These are phyloP conservation scores for Hirtodrosophila trivittata DNA, from an alignment of 2,888 invertebrate species.

Conservation along the genomic window DNA sequence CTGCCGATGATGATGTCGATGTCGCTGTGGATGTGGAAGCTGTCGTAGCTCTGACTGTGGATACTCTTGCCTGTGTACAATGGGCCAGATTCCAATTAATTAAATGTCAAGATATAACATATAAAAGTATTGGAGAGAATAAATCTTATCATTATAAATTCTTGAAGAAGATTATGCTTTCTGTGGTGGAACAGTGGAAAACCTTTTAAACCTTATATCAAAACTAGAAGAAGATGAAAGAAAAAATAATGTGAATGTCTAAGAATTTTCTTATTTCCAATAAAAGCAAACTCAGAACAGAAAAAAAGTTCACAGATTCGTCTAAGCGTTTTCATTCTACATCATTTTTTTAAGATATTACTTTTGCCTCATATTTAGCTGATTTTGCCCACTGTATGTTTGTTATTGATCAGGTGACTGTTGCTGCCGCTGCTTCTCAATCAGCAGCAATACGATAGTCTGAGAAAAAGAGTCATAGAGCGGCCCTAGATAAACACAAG, in stretches of 20 bases:
- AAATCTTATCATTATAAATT: too few species aligned
- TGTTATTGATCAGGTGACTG: background rate
- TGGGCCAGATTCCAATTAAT: background rate
- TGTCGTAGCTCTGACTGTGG: background rate
- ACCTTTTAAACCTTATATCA: too few species aligned
- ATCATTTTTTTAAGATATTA: too few species aligned
- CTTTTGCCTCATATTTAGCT: background rate
- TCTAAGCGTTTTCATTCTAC: too few species aligned
- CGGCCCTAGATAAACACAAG: slow-evolving; percentile 71
- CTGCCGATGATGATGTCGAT: slow-evolving; percentile 24
- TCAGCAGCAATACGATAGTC: slow-evolving; percentile 46
- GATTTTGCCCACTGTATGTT: background rate
- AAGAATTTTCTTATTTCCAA: too few species aligned
- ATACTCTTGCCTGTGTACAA: background rate
- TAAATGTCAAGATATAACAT: too few species aligned
- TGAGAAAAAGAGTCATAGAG: slow-evolving; percentile 43
- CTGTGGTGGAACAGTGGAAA: too few species aligned
- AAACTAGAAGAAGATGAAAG: too few species aligned
- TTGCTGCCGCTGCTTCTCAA: slow-evolving; percentile 35
- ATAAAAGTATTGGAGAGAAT: too few species aligned
- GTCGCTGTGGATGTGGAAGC: slow-evolving; percentile 5
- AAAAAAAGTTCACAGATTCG: too few species aligned
- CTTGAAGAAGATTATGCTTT: background rate
- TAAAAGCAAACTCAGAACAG: too few species aligned
- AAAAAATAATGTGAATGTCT: too few species aligned